Conservation (phyloP, 2,797 vertebrate species). For the Neoniphon sammara region DNA sequence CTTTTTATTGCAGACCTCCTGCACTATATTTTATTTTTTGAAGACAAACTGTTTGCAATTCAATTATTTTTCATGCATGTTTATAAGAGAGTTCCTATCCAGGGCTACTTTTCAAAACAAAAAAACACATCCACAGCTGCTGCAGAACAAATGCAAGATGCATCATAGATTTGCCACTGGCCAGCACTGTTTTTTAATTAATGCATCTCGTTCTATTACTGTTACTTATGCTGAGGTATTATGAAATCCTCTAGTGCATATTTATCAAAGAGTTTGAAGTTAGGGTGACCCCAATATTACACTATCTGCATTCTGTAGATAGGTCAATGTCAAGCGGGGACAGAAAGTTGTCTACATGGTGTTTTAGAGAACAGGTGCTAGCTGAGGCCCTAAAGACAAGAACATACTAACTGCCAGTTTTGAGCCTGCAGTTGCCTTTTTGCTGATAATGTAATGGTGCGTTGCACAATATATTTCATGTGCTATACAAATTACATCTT, state of each 20-base stretch:
- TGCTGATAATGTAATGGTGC: conserved; percentile 10
- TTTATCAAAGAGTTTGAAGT: conserved; percentile 59
- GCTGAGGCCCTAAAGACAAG: conserved; percentile 17
- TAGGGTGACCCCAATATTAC: conserved; percentile 45
- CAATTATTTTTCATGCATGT: not conserved
- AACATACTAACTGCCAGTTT: conserved; percentile 1
- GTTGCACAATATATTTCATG: conserved; percentile 19
- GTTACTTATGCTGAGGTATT: conserved; percentile 56
- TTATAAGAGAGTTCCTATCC: not conserved
- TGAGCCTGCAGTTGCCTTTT: not conserved
- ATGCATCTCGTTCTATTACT: conserved; percentile 35
- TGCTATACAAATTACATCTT: not conserved
- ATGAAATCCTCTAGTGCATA: conserved; percentile 60
- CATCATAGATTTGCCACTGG: not conserved
- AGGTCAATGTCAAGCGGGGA: conserved; percentile 36
- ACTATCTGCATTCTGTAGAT: conserved; percentile 41
- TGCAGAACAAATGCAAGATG: not conserved
- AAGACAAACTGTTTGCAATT: not conserved
- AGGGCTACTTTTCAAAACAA: not conserved
- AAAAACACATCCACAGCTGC: not conserved
- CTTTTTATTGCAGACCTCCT: not conserved
- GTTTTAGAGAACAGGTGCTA: conserved; percentile 33
- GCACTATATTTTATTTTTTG: not conserved
- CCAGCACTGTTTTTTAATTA: not conserved
- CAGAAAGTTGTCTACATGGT: conserved; percentile 36